A percentile compares a stretch with the other conserved stretches of the same genome.
These are phyloP conservation scores for Pyrgilauda ruficollis DNA, from an alignment of 2,113 vertebrate species.

Conservation along the genomic window DNA sequence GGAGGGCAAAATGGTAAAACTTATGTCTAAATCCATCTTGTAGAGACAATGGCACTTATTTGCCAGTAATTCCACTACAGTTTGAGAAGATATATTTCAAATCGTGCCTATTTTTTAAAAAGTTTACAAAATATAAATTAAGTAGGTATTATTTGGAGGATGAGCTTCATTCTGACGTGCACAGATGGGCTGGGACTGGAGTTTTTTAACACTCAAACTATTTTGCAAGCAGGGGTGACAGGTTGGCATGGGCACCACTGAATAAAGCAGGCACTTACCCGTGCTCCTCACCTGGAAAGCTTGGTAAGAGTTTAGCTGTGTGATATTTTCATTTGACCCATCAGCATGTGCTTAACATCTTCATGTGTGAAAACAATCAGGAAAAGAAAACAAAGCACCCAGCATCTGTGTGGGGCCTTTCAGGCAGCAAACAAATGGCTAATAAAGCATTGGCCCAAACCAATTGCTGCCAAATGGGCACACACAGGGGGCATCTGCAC, in stretches of 20 bases:
- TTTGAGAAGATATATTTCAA: not conserved
- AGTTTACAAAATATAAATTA: not conserved
- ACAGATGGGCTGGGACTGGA: not conserved
- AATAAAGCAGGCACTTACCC: not conserved
- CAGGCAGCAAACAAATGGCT: slow-evolving; percentile 5
- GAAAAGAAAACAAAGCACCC: not conserved
- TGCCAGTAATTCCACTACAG: not conserved
- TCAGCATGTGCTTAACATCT: not conserved
- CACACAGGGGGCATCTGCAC: not conserved
- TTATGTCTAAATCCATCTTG: not conserved
- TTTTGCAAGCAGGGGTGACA: not conserved
- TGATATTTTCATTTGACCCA: not conserved
- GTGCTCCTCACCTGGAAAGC: not conserved
- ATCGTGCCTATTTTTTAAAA: not conserved
- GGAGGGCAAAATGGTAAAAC: not conserved
- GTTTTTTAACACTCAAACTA: not conserved
- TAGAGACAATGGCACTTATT: not conserved
- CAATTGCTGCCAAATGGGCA: not conserved
- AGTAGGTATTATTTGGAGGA: not conserved
- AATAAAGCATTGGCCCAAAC: not conserved
- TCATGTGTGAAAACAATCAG: not conserved
- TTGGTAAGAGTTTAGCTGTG: not conserved
- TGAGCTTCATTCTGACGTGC: not conserved
- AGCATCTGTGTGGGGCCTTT: not conserved
- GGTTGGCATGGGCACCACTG: not conserved